These are phyloP conservation scores for Lamprologus sp. DNA, from an alignment of 2,113 vertebrate species.

Conservation along the genomic window DNA sequence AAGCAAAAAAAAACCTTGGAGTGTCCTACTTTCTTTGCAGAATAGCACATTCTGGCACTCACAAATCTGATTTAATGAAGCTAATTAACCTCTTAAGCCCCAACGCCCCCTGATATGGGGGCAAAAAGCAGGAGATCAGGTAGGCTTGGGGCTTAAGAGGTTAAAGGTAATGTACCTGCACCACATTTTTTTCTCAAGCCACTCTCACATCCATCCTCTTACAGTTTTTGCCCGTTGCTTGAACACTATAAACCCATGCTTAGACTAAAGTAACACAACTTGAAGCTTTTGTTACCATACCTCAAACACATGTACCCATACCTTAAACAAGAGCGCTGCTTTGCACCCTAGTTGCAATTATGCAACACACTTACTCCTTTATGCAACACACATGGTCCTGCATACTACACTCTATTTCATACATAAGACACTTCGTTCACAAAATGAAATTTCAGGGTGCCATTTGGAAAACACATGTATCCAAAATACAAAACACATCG, in stretches of 20 bases:
- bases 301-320: neutral
- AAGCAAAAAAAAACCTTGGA: neutral
- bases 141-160: too few relatives aligned
- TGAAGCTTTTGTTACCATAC: neutral
- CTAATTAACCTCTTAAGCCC: neutral
- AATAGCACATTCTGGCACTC: neutral
- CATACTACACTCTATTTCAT: neutral
- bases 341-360: neutral
- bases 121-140: too few relatives aligned
- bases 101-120: too few relatives aligned
- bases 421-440: too few relatives aligned
- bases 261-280: too few relatives aligned
- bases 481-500: too few relatives aligned
- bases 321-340: rapidly evolving
- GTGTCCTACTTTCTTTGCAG: neutral
- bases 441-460: too few relatives aligned
- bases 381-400: neutral
- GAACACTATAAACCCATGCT: too few relatives aligned
- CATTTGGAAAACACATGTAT: too few relatives aligned
- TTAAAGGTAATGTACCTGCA: neutral
- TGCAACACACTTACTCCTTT: neutral
- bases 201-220: neutral
- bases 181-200: neutral
- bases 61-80: neutral
- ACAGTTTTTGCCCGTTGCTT: neutral